Base-by-base conservation (phyloP, 2,113 vertebrate genomes). In the Rhinolophus ferrumequinum region DNA sequence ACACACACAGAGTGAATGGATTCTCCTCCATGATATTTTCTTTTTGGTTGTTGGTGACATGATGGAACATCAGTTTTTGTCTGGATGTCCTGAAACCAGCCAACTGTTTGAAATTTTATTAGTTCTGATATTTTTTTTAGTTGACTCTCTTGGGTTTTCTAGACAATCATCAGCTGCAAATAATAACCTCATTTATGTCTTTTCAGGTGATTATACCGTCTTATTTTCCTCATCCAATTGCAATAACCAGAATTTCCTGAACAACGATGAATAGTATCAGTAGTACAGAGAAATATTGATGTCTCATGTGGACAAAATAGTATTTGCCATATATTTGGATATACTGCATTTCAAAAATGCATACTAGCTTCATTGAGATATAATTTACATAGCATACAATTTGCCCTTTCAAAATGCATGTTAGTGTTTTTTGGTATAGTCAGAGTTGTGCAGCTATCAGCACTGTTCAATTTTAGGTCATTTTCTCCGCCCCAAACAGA, bases 71-170 rank as follows among this genome's bases (percentile, higher is more conserved):
- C 22, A 50, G 0, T 84, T 75, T 86, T 86, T 90, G 33, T 64
- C 33, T 66, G 24, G 54, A 18, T 95, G 11, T 84, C 76, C 94
- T 90, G 38, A 96, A 96, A 95, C 56, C 50, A 93, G 38, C 70
- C 62, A 72, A 9, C 28, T 91, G 28, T 62, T 54, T 70, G 35
- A 44, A 90, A 77, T 88, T 69, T 85, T 93, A 26, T 8, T 67
- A 76, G 38, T 94, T 93, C 33, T 52, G 26, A 9, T 62, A 70
- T 26, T 83, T 89, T 89, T 85, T 95, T 81, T 33, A 73, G 19
- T 72, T 82, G 73, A 90, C 13, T 90, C 72, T 30, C 33, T 89
- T 93, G 69, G 26, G 18, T 87, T 90, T 94, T 90, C 26, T 87
- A 82, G 60, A 64, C 7, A 69, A 5, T 44, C 30, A 90, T 70